These are phyloP conservation scores for Myoxocephalus aenaeus DNA, from an alignment of 2,797 vertebrate species.

Conservation along the genomic window DNA sequence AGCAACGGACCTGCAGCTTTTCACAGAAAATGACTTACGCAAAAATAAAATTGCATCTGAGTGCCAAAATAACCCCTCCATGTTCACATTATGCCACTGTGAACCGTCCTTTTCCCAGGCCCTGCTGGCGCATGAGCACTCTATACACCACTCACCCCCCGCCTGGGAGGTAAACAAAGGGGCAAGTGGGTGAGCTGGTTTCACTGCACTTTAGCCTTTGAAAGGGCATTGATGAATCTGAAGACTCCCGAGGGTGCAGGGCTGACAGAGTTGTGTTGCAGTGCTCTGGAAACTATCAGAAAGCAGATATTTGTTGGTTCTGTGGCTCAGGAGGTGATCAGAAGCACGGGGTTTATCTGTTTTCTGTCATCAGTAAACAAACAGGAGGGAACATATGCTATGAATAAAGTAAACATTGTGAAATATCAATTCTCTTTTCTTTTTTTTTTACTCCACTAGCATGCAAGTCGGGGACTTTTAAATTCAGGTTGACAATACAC, in stretches of 20 bases:
- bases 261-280: neutral
- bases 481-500: neutral
- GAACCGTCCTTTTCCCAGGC: conserved; percentile 65
- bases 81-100: conserved; percentile 49
- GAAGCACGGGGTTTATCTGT: neutral
- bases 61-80: conserved; percentile 39
- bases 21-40: conserved; percentile 28
- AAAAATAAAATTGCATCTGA: conserved; percentile 20
- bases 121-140: conserved; percentile 43
- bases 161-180: conserved; percentile 53
- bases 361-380: conserved; percentile 15
- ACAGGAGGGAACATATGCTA: conserved; percentile 16
- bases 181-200: conserved; percentile 44
- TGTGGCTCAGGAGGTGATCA: conserved; percentile 9
- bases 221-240: conserved; percentile 52
- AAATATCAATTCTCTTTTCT: neutral
- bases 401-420: conserved; percentile 16
- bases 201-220: conserved; percentile 40
- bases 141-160: conserved; percentile 31
- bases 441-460: neutral
- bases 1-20: neutral
- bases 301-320: neutral
- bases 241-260: conserved; percentile 20
- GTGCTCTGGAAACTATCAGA: conserved; percentile 26
- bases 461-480: neutral